Conservation (phyloP, 2,113 vertebrate genomes). For the Ancistrus triradiatus region DNA sequence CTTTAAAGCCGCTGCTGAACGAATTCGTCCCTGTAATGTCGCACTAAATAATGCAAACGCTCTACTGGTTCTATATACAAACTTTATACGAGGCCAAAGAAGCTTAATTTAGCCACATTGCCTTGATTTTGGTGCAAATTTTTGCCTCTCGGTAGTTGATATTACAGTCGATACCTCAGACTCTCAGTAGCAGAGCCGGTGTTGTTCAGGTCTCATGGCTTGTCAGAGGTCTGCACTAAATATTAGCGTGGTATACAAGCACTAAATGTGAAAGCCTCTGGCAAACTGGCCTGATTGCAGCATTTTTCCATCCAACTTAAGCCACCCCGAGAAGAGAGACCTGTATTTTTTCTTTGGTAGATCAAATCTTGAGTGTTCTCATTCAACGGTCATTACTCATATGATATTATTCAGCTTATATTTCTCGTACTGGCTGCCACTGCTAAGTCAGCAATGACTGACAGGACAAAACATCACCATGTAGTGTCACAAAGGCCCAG, state of each 20-base stretch:
- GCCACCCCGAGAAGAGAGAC: conserved; percentile 49
- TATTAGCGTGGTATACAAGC: not conserved
- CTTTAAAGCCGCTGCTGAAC: conserved; percentile 12
- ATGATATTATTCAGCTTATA: conserved; percentile 64
- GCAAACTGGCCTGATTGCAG: conserved; percentile 39
- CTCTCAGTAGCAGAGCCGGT: no score
- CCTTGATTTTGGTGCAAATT: no score
- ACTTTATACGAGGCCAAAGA: not conserved
- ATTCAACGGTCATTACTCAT: conserved; percentile 61
- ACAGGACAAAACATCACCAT: conserved; percentile 72
- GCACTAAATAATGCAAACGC: conserved; percentile 38
- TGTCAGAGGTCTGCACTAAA: conserved; percentile 4
- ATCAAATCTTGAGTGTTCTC: conserved; percentile 52
- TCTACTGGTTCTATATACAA: not conserved
- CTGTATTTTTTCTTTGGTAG: conserved; percentile 59
- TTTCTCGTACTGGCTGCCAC: conserved; percentile 65
- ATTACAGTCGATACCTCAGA: no score
- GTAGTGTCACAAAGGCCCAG: no score
- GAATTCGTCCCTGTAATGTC: conserved; percentile 34
- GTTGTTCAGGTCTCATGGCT: not conserved
- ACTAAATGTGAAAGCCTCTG: not conserved
- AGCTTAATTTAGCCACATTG: not conserved
- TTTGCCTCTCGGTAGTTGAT: no score
- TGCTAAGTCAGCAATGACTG: conserved; percentile 65
- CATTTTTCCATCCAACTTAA: conserved; percentile 36